phyloP scores from a whole-genome alignment of 1,140 invertebrate species.

The Sarcophaga peregrina region DNA sequence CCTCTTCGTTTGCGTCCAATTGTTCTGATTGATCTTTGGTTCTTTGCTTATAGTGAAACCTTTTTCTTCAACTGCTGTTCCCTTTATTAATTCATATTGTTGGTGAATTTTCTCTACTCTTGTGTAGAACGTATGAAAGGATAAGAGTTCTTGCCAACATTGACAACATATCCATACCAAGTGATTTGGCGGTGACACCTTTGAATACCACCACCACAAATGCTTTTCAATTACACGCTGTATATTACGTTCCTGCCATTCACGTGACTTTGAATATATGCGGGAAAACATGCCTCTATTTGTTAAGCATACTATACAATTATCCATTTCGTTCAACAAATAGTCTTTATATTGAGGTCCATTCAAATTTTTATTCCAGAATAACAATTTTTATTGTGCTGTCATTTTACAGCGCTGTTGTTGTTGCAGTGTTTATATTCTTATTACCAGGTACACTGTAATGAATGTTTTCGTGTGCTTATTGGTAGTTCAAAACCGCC shows the following conservation, averaged over 20 bases:
- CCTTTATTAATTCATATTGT: neutral
- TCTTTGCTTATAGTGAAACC: too few relatives aligned
- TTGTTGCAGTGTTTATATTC: too few relatives aligned
- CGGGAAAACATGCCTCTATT: neutral
- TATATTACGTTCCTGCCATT: neutral
- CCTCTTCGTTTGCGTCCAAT: too few relatives aligned
- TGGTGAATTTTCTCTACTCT: neutral
- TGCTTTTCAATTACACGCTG: neutral
- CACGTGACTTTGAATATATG: neutral
- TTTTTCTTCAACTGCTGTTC: neutral
- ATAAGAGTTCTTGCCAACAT: neutral
- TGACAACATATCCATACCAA: neutral
- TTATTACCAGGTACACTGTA: too few relatives aligned
- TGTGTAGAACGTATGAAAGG: conserved; percentile 1
- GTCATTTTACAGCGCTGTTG: neutral
- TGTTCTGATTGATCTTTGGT: too few relatives aligned
- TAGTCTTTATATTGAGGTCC: too few relatives aligned
- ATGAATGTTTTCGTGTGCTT: too few relatives aligned
- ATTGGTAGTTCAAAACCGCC: too few relatives aligned
- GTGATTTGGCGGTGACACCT: neutral
- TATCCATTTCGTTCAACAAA: neutral
- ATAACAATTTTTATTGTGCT: neutral
- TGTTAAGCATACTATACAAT: conserved; percentile 5
- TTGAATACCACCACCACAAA: conserved; percentile 10
- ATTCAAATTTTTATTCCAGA: too few relatives aligned